Evolutionary conservation across 2,888 invertebrate species (phyloP).

Genomic region (Noctua janthe): DNA sequence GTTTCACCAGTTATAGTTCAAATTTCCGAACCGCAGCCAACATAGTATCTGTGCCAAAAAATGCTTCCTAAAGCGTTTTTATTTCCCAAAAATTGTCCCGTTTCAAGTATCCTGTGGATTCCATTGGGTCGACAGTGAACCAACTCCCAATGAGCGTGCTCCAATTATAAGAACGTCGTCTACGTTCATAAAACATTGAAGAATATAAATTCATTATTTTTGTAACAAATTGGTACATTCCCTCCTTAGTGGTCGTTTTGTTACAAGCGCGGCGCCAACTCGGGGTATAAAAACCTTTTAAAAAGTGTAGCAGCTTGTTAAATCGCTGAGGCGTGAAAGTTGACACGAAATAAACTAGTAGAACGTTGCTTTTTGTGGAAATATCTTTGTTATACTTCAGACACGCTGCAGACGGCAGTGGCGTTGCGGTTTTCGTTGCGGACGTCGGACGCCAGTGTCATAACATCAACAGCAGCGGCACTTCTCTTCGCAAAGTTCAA

Average conservation of each 20-base stretch:
- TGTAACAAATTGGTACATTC: conserved; percentile 46
- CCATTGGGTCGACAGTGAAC: conserved; percentile 16
- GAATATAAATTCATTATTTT: conserved; percentile 52
- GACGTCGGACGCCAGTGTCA: too few species aligned
- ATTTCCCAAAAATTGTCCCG: not conserved
- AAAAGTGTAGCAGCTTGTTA: conserved; percentile 17
- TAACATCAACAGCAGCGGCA: too few species aligned
- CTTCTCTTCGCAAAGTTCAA: too few species aligned
- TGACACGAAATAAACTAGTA: conserved; percentile 27
- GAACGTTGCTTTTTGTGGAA: not conserved
- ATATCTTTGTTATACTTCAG: not conserved
- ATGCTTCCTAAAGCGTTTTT: not conserved
- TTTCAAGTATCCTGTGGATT: conserved; percentile 6
- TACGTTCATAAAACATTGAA: conserved; percentile 36
- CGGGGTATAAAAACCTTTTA: conserved; percentile 4
- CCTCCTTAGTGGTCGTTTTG: conserved; percentile 23
- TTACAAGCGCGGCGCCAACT: not conserved
- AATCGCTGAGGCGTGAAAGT: conserved; percentile 17
- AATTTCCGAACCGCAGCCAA: not conserved
- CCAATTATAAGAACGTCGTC: conserved; percentile 36
- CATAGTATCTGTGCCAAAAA: not conserved
- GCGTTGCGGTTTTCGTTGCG: too few species aligned
- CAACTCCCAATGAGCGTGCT: conserved; percentile 47
- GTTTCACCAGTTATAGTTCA: not conserved
- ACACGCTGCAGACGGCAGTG: too few species aligned